Conservation (phyloP, 2,797 vertebrate genomes). For the Rhynchonycteris naso region DNA sequence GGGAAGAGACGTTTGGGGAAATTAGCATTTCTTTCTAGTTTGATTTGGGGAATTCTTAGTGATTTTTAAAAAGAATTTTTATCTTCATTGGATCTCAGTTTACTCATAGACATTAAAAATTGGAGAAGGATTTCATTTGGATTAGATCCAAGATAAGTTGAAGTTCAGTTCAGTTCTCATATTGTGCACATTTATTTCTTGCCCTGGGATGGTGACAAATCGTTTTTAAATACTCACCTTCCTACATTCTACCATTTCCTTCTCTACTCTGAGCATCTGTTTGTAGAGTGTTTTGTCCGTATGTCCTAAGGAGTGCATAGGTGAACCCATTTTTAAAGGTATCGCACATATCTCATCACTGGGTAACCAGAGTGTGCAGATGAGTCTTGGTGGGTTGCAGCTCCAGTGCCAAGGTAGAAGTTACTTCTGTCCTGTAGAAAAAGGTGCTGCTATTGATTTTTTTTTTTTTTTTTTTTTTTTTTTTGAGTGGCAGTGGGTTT, state of each 20-base stretch:
- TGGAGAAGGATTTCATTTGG: slow-evolving; percentile 24
- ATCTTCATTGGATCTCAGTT: not conserved
- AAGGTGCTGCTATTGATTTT: not conserved
- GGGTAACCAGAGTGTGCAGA: not conserved
- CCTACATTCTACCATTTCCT: not conserved
- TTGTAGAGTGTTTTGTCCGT: not conserved
- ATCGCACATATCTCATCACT: not conserved
- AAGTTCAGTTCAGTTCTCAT: not conserved
- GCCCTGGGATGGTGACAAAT: not conserved
- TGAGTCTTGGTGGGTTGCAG: not conserved
- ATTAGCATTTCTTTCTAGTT: slow-evolving; percentile 35
- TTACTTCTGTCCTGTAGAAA: not conserved
- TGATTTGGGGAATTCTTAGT: slow-evolving; percentile 44
- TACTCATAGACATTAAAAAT: not conserved
- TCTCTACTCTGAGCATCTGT: not conserved
- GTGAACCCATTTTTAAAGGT: not conserved
- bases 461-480: slow-evolving; percentile 39
- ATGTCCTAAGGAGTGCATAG: not conserved
- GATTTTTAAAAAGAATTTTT: not conserved
- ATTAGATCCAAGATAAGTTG: not conserved
- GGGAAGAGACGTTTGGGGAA: not conserved
- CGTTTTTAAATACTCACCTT: slow-evolving; percentile 10
- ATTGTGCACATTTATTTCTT: not conserved
- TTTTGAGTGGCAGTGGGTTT: not conserved
- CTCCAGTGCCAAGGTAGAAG: not conserved